Base-by-base conservation (phyloP, 2,888 invertebrate species). In the Parthenolecanium corni region DNA sequence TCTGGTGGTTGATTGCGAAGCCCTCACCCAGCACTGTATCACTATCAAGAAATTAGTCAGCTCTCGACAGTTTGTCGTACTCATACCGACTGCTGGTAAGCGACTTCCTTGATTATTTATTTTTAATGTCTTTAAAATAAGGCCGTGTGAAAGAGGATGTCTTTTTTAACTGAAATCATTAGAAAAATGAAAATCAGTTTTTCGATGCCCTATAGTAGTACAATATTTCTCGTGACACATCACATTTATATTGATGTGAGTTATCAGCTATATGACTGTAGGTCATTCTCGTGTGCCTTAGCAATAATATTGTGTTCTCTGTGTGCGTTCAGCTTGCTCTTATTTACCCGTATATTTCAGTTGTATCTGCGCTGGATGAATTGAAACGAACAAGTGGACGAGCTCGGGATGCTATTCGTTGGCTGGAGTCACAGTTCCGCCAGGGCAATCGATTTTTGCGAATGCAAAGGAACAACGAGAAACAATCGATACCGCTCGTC, bases 361-460 rank as follows among this genome's bases (percentile, higher is more conserved):
- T 93, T 67, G 81, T 94, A 64, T 89, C 88, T 69, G 87, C 88
- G 66, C 75, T 94, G 72, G 94, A 94, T 73, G 85, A 89, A 69
- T 75, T 91, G 69, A 94, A 95, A 76, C 85, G 88, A 65, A 85
- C 85, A 68, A 85, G 86, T 70, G 82, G 83, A 67, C 82, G 84
- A 66, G 93, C 92, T 0, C 81, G 94, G 57, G 91, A 93, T 72
- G 91, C 90, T 3, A 94, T 93, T 65, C 86, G 94, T 68, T 95
- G 93, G 93, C 76, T 95, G 67, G 94, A 94, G 74, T 77, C 81
- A 40, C 91, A 93, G 72, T 82, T 94, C 67, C 83, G 85, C 68
- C 83, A 84, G 66, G 94, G 94, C 12, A 91, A 90, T 69, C 80
- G 92, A 67, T 92, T 85, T 73, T 78, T 94, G 70, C 80, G 91